phyloP scores from a whole-genome alignment of 2,888 invertebrate genomes.

The Papilio protenor region DNA sequence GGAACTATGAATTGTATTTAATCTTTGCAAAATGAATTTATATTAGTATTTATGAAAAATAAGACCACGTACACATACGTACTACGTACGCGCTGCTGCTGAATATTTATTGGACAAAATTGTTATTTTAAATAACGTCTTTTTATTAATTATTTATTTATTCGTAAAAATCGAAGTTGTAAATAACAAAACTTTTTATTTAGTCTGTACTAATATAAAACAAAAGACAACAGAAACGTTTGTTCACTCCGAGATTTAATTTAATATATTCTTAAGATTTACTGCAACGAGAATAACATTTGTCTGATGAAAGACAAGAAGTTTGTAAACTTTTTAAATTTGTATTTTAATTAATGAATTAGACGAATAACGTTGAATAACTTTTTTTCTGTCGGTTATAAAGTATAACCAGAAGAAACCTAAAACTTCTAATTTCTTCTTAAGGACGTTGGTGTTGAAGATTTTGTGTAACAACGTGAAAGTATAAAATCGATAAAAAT shows the following conservation, averaged over 20 bases:
- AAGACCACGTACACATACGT: too few species aligned
- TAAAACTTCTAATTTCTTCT: background rate
- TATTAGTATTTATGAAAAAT: background rate
- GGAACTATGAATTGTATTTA: background rate
- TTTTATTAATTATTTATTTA: background rate
- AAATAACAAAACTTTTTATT: slow-evolving; percentile 34
- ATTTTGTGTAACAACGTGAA: background rate
- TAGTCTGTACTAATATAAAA: slow-evolving; percentile 32
- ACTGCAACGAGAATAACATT: slow-evolving; percentile 29
- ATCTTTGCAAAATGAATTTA: background rate
- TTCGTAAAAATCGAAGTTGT: slow-evolving; percentile 14
- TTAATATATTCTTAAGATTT: slow-evolving; percentile 31
- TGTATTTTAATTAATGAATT: slow-evolving; percentile 23
- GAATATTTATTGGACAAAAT: too few species aligned
- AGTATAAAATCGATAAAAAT: background rate
- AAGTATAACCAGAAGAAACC: background rate
- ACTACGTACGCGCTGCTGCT: too few species aligned
- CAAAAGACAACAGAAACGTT: slow-evolving; percentile 31
- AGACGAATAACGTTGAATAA: background rate
- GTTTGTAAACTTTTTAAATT: slow-evolving; percentile 29
- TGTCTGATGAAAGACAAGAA: slow-evolving; percentile 12
- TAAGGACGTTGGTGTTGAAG: background rate
- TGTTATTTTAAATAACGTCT: too few species aligned
- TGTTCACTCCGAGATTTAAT: slow-evolving; percentile 33
- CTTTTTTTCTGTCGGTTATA: background rate